Percentiles rank a stretch among this genome's conserved stretches.
Conservation (phyloP, 2,113 vertebrate species). For the Pimephales promelas region DNA sequence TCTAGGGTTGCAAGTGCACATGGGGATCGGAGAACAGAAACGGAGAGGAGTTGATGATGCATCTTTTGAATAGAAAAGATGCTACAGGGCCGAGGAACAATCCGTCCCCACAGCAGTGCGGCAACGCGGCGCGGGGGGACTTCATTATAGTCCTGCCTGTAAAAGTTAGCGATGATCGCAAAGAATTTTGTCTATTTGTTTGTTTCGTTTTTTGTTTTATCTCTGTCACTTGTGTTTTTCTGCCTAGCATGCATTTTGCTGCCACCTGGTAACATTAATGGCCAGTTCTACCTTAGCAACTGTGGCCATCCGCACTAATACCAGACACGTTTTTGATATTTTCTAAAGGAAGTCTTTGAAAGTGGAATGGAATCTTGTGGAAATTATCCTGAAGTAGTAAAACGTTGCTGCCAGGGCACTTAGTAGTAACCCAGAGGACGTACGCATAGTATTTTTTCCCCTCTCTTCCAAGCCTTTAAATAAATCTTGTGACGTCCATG, state of each 20-base stretch:
- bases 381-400: not conserved
- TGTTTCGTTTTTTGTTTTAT: not conserved
- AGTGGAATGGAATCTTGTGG: not conserved
- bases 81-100: not conserved
- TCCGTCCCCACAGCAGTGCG: not conserved
- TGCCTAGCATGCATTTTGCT: slow-evolving; percentile 1
- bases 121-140: not conserved
- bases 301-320: not conserved
- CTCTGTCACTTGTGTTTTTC: not conserved
- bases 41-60: slow-evolving; percentile 1
- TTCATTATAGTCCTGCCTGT: slow-evolving; percentile 44
- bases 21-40: not conserved
- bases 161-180: slow-evolving; percentile 29
- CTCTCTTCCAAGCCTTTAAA: not conserved
- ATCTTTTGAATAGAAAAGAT: slow-evolving; percentile 19
- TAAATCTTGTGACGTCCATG: not conserved
- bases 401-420: not conserved
- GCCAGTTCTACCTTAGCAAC: not conserved
- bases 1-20: slow-evolving; percentile 16
- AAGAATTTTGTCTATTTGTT: slow-evolving; percentile 13
- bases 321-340: not conserved
- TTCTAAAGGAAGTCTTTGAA: not conserved
- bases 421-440: not conserved
- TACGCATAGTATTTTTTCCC: not conserved
- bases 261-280: not conserved